Evolutionary conservation across 2,888 invertebrate species (phyloP), one percentile per base, ranked within the genome.

Genomic region (Keiferia lycopersicella): DNA sequence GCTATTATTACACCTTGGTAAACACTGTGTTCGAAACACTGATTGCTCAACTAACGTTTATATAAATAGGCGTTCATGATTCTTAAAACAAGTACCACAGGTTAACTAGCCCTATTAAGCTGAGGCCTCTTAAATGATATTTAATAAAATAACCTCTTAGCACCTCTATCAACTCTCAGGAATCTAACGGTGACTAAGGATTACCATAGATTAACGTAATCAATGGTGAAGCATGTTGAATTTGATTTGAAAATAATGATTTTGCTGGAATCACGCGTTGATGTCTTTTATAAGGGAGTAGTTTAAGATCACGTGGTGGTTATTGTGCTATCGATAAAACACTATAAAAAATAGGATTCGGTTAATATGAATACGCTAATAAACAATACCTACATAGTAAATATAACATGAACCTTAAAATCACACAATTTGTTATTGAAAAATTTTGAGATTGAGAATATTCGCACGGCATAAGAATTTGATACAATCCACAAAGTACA

Each of bases 201-300:
- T 58, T 58, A 58, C 18, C 39, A 39, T 20, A 58, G 39, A 58
- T 39, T 58, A 58, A 12, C 14, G 0, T 3, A 58, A 39, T 39
- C 20, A 39, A 6, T 2, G 39, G 7, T 39, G 10, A 7, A 11
- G 6, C 38, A 20, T 18, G 14, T 58, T 58, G 12, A 18, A 38
- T 39, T 63, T 62, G 30, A 63, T 63, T 34, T 16, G 12, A 39
- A 39, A 20, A 59, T 61, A 56, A 63, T 63, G 12, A 39, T 62
- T 61, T 57, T 7, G 7, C 39, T 38, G 39, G 18, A 30, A 26
- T 11, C 14, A 38, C 68, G 41, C 68, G 65, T 68, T 68, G 66
- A 68, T 64, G 66, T 68, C 68, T 66, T 65, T 67, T 62, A 45
- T 59, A 58, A 18, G 22, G 22, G 20, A n/a, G 18, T 12, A 8